These are phyloP conservation scores for Dryococelus australis DNA, from an alignment of 2,888 invertebrate genomes.

Conservation along the genomic window DNA sequence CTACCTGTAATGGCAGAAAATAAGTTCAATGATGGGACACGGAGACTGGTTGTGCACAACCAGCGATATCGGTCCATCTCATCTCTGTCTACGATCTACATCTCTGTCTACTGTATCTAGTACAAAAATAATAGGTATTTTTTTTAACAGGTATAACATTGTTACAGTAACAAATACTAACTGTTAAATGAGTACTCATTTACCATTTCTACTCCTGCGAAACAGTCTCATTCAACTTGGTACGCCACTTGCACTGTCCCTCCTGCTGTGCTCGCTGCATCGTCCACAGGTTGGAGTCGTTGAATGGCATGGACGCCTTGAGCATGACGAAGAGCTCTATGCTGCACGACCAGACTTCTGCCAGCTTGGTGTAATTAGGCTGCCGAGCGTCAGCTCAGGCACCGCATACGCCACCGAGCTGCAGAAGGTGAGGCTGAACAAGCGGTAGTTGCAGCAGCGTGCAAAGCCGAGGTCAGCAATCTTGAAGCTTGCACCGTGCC, in stretches of 20 bases:
- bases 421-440: conserved; percentile 90
- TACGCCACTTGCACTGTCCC: conserved; percentile 79
- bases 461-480: conserved; percentile 95
- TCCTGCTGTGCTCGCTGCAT: conserved; percentile 85
- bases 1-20: too few relatives aligned
- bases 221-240: conserved; percentile 73
- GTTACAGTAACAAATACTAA: too few relatives aligned
- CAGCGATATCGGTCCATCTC: too few relatives aligned
- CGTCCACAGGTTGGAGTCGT: conserved; percentile 84
- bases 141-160: too few relatives aligned
- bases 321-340: conserved; percentile 93
- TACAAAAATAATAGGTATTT: too few relatives aligned
- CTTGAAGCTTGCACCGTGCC: conserved; percentile 84
- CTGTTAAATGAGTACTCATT: too few relatives aligned
- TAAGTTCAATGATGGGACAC: too few relatives aligned
- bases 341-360: conserved; percentile 94
- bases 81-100: too few relatives aligned
- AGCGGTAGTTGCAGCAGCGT: conserved; percentile 72
- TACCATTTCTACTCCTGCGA: conserved; percentile 61
- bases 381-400: conserved; percentile 92
- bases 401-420: conserved; percentile 98
- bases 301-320: conserved; percentile 90
- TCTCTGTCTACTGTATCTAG: too few relatives aligned
- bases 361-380: conserved; percentile 86
- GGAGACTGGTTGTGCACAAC: too few relatives aligned